Percentiles rank a stretch among this genome's conserved stretches.
These are phyloP conservation scores for Amphipyra berbera DNA, from an alignment of 2,888 invertebrate genomes.

Conservation along the genomic window DNA sequence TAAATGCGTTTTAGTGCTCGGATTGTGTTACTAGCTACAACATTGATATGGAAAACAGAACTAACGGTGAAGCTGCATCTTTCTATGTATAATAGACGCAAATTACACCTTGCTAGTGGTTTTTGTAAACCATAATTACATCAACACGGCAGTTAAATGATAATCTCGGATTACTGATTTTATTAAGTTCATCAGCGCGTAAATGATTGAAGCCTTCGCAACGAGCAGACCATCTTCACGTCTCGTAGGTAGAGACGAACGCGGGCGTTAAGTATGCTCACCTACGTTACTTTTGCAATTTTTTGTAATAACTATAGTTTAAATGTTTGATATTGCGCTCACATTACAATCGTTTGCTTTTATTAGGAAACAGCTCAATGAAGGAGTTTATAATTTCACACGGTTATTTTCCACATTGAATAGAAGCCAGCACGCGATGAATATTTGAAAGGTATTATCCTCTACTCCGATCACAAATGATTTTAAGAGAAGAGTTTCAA, in stretches of 20 bases:
- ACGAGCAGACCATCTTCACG: constrained; percentile 24
- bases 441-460: background rate
- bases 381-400: constrained; percentile 33
- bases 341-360: constrained; percentile 19
- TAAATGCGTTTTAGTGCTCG: constrained; percentile 65
- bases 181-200: constrained; percentile 65
- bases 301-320: constrained; percentile 30
- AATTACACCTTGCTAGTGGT: constrained; percentile 31
- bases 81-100: constrained; percentile 18
- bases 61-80: constrained; percentile 13
- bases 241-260: constrained; percentile 46
- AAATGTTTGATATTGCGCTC: constrained; percentile 25
- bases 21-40: constrained; percentile 49
- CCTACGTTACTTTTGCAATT: constrained; percentile 54
- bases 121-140: constrained; percentile 42
- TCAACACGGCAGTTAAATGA: constrained; percentile 32
- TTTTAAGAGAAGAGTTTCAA: background rate
- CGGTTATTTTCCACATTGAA: constrained; percentile 28
- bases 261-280: constrained; percentile 63
- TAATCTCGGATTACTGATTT: constrained; percentile 50
- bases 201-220: constrained; percentile 63
- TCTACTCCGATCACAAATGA: background rate
- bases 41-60: constrained; percentile 40
- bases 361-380: constrained; percentile 37
- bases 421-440: constrained; percentile 8